Evolutionary conservation across 2,888 invertebrate species (phyloP), one percentile per base, ranked within the genome.

Genomic region (Sepiola atlantica): DNA sequence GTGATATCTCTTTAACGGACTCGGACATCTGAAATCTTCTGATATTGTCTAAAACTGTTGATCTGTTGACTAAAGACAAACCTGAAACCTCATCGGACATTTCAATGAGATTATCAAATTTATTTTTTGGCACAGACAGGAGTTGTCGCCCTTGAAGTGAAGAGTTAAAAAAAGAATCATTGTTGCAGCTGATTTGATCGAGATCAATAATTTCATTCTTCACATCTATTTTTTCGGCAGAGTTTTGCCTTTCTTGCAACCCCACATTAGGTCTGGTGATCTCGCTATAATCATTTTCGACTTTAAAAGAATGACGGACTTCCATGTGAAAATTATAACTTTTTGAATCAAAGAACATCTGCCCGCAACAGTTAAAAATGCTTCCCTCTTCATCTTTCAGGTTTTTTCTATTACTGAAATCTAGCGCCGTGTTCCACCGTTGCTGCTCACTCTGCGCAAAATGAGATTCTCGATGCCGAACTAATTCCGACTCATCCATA

Each of bases 251-350:
- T 55, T 55, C 28, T 24, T 92, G n/a, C 28, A 55, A 24, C n/a
- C 54, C 14, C 10, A n/a, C 10, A 28, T 92, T 28, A 45, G 35
- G 18, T n/a, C n/a, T 8, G 20, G 18, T 28, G 14, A n/a, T 92
- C 55, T 54, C n/a, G 6, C 24, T n/a, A 55, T 45, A 92, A 92
- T 18, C n/a, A 92, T 55, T 24, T 8, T 20, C 18, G 32, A 54
- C 28, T 54, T 92, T 55, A 35, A 92, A 92, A 28, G 54, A 92
- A n/a, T 54, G 92, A 55, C 54, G 54, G 28, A 24, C 54, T n/a
- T 35, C 92, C 55, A 92, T 45, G 32, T 92, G 92, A 55, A 92
- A 92, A n/a, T 92, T 92, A 92, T 55, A 92, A 28, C 92, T 92
- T n/a, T 92, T 54, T 6, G 28, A 55, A 45, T 54, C 92, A n/a